Percentiles rank a stretch among this genome's conserved stretches.
These are phyloP conservation scores for Leucosticte australis DNA, from an alignment of 2,113 vertebrate genomes.

Conservation along the genomic window DNA sequence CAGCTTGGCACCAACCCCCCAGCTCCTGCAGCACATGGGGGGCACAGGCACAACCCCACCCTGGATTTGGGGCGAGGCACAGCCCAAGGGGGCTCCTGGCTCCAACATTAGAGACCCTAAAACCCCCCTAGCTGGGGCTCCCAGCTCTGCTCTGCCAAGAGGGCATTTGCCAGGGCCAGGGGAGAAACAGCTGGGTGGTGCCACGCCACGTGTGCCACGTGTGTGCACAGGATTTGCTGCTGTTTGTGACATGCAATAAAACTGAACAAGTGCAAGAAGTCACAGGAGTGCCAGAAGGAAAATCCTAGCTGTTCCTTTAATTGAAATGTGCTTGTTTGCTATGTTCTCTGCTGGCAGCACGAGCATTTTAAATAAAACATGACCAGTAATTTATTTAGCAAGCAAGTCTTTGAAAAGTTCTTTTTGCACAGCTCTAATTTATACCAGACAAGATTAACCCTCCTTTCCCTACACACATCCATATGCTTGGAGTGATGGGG, in stretches of 20 bases:
- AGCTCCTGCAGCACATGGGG: background rate
- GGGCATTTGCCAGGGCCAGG: background rate
- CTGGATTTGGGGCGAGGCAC: background rate
- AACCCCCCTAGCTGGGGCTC: background rate
- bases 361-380: slow-evolving; percentile 73
- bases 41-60: accelerated
- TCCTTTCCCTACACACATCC: background rate
- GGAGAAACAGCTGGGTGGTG: accelerated
- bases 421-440: slow-evolving; percentile 6
- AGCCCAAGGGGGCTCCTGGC: accelerated
- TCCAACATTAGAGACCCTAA: accelerated
- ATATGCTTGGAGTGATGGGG: background rate
- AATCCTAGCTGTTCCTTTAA: slow-evolving; percentile 43
- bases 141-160: background rate
- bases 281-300: background rate
- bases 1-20: background rate
- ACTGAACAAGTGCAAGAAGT: background rate
- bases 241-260: background rate
- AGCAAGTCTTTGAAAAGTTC: slow-evolving; percentile 57
- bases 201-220: accelerated
- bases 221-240: accelerated
- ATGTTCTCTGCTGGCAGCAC: slow-evolving; percentile 32
- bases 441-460: slow-evolving; percentile 33
- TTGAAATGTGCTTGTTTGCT: slow-evolving; percentile 10
- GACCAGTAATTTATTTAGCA: slow-evolving; percentile 76